These are phyloP conservation scores for Stratiolaelaps scimitus DNA, from an alignment of 1,140 invertebrate species.

Conservation along the genomic window DNA sequence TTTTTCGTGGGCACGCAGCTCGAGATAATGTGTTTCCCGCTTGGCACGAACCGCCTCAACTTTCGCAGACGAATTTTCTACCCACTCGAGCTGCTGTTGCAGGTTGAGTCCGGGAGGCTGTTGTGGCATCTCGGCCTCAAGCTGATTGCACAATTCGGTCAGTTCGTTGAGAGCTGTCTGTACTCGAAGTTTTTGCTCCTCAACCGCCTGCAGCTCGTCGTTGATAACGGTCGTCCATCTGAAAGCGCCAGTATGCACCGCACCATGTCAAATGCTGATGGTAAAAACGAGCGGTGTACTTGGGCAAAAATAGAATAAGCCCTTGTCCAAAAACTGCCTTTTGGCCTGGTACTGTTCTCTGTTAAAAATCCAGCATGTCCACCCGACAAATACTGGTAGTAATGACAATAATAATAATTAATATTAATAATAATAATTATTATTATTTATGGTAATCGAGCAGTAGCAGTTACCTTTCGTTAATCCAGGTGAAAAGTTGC, in stretches of 20 bases:
- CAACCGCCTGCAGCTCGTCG: conserved; percentile 10
- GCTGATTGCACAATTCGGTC: background rate
- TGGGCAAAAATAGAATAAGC: too few relatives aligned
- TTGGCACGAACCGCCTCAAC: background rate
- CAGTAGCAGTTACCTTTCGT: conserved; percentile 2
- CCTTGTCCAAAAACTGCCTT: too few relatives aligned
- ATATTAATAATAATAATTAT: background rate
- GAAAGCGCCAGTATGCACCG: background rate
- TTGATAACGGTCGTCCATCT: conserved; percentile 17
- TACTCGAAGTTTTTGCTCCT: background rate
- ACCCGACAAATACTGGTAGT: too few relatives aligned
- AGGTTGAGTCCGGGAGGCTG: background rate
- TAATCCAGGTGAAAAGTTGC: conserved; percentile 7
- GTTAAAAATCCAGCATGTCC: too few relatives aligned
- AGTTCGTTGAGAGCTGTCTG: conserved; percentile 9
- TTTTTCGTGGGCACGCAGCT: background rate
- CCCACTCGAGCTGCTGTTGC: conserved; percentile 21
- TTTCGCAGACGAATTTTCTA: background rate
- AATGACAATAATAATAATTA: too few relatives aligned
- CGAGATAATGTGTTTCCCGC: background rate
- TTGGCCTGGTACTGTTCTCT: too few relatives aligned
- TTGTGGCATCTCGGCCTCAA: background rate
- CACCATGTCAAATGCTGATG: too few relatives aligned
- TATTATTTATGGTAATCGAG: background rate
- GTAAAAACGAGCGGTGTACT: too few relatives aligned